Evolutionary conservation across 2,113 vertebrate species (phyloP), one percentile per base, ranked within the genome.

Genomic region (Maccullochella peelii): DNA sequence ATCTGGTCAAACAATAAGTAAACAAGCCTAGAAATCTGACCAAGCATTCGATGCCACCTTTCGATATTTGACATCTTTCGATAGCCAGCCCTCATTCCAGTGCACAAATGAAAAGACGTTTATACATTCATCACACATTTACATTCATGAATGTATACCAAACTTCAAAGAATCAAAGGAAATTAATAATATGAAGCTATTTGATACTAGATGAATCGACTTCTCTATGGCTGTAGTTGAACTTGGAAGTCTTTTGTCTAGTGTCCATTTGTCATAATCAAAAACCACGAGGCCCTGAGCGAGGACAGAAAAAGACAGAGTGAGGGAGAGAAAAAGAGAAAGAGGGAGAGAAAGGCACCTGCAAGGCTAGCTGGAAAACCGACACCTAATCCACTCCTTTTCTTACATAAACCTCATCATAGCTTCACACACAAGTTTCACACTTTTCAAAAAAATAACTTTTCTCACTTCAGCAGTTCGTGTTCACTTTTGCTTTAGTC

Each of bases 351-450:
- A 78, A 18, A 54, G 8, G 83, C 70, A 85, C 85, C 83, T 88
- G 86, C 68, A 15, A 69, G 74, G 55, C 69, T 57, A 6, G 58
- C 10, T 36, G 30, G 72, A 80, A 90, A 86, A 49, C 58, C 8
- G 73, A 88, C 84, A 84, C 86, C 83, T 82, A 59, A 47, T 71
- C 65, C 33, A n/a, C 77, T 76, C 40, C 57, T 66, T 21, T 66
- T 85, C 73, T 73, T 66, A 33, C 52, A 58, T 14, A 66, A 82
- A 79, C 69, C 47, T 86, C 83, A 36, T 27, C 71, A 62, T 6
- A 33, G 33, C 59, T 49, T 72, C 66, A 38, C 52, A 70, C 73
- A 47, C 15, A 71, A 47, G 40, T 77, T 77, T 74, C 66, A 65
- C 44, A 54, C 69, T 54, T 55, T 81, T 77, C 62, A n/a, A 33